Evolutionary conservation across 1,140 invertebrate species (phyloP).

Genomic region (Campoletis sonorensis): DNA sequence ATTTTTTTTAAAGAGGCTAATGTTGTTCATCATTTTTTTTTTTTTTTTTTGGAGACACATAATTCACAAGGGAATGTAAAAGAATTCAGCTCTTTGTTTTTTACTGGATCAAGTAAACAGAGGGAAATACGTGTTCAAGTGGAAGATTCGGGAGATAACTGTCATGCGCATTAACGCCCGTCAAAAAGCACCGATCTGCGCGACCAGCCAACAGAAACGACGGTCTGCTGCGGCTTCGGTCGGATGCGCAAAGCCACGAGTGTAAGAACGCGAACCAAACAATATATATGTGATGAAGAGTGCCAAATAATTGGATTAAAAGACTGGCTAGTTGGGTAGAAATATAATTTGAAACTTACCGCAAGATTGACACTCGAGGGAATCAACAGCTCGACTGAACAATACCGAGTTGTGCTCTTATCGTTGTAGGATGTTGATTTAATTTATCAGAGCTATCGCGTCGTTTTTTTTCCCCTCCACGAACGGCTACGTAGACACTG

Average conservation of each 20-base stretch:
- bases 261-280: neutral
- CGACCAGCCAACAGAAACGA: neutral
- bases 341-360: constrained; percentile 18
- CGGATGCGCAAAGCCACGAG: neutral
- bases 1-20: too few relatives aligned
- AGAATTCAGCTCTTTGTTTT: too few relatives aligned
- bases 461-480: constrained; percentile 21
- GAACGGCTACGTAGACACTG: constrained; percentile 8
- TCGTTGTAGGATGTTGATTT: constrained; percentile 15
- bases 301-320: neutral
- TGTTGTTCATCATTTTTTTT: too few relatives aligned
- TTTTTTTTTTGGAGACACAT: too few relatives aligned
- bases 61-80: too few relatives aligned
- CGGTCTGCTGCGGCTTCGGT: neutral
- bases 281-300: neutral
- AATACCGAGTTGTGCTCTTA: neutral
- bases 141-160: neutral
- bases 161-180: neutral
- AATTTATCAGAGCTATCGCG: constrained; percentile 13
- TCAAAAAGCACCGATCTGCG: neutral
- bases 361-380: neutral
- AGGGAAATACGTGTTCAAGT: neutral
- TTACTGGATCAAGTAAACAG: too few relatives aligned
- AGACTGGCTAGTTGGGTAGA: neutral
- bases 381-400: neutral